Conservation (phyloP, 2,888 invertebrate genomes). For the Andrena praecox region DNA sequence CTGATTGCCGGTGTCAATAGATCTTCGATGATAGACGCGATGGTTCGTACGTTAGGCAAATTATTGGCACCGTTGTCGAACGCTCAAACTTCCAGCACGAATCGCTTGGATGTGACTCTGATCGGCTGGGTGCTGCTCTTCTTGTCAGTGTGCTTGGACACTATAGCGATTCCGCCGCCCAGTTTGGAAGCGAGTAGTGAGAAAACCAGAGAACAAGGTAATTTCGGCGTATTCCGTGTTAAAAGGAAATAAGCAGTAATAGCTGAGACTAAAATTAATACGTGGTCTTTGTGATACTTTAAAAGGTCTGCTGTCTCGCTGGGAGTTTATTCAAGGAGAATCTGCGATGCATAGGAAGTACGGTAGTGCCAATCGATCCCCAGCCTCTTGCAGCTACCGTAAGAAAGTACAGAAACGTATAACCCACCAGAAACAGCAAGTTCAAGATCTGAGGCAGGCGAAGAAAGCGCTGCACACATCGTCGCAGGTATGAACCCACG, state of each 20-base stretch:
- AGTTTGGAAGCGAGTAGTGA: slow-evolving; percentile 80
- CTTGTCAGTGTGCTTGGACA: slow-evolving; percentile 90
- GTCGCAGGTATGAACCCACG: slow-evolving; percentile 82
- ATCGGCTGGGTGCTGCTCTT: slow-evolving; percentile 92
- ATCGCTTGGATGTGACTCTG: slow-evolving; percentile 79
- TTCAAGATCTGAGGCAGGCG: slow-evolving; percentile 90
- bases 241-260: not conserved
- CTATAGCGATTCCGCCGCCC: slow-evolving; percentile 75
- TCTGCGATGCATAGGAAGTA: slow-evolving; percentile 86
- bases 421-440: slow-evolving; percentile 88
- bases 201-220: slow-evolving; percentile 83
- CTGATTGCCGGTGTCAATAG: slow-evolving; percentile 85
- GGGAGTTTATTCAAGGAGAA: slow-evolving; percentile 96
- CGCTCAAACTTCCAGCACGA: slow-evolving; percentile 73
- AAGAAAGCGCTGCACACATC: slow-evolving; percentile 88
- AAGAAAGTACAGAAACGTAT: slow-evolving; percentile 91
- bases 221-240: not conserved
- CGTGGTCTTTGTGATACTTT: slow-evolving; percentile 10
- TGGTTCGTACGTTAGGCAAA: slow-evolving; percentile 87
- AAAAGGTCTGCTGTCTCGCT: slow-evolving; percentile 87
- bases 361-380: slow-evolving; percentile 79
- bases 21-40: slow-evolving; percentile 88
- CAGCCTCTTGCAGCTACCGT: slow-evolving; percentile 86
- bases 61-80: slow-evolving; percentile 86
- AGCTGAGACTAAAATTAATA: slow-evolving; percentile 1